Evolutionary conservation across 2,797 vertebrate species (phyloP).

Genomic region (Yasuhikotakia modesta): DNA sequence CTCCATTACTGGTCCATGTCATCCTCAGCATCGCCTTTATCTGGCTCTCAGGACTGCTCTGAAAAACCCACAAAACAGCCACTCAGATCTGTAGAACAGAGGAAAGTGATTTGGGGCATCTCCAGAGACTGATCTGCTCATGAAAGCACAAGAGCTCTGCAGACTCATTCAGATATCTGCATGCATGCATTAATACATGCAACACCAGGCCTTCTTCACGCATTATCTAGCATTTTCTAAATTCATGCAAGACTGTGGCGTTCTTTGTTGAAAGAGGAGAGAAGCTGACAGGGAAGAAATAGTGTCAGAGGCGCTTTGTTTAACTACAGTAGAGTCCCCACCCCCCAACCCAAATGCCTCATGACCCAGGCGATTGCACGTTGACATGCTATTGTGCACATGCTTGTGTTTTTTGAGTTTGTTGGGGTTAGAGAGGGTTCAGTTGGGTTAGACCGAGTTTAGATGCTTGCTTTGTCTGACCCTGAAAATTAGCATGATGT

Average conservation of each 20-base stretch:
- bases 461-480: slow-evolving; percentile 3
- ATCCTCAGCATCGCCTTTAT: slow-evolving; percentile 20
- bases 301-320: slow-evolving; percentile 71
- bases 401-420: slow-evolving; percentile 10
- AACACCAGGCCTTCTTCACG: slow-evolving; percentile 12
- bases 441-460: neutral
- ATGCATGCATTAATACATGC: slow-evolving; percentile 34
- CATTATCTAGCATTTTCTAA: slow-evolving; percentile 39
- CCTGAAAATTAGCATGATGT: neutral
- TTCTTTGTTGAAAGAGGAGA: slow-evolving; percentile 27
- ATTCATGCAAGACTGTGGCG: neutral
- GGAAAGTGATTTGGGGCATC: slow-evolving; percentile 62
- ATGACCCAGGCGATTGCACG: slow-evolving; percentile 51
- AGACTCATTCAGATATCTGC: slow-evolving; percentile 45
- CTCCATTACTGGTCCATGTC: slow-evolving; percentile 21
- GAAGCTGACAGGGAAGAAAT: slow-evolving; percentile 54
- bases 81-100: slow-evolving; percentile 31
- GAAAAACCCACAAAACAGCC: slow-evolving; percentile 45
- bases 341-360: slow-evolving; percentile 13
- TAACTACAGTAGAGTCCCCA: slow-evolving; percentile 61
- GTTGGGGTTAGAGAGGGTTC: slow-evolving; percentile 36
- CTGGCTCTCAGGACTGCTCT: slow-evolving; percentile 56
- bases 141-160: slow-evolving; percentile 36
- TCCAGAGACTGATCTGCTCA: slow-evolving; percentile 15
- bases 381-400: slow-evolving; percentile 61